These are phyloP conservation scores for Melanargia galathea DNA, from an alignment of 2,888 invertebrate genomes.

Conservation along the genomic window DNA sequence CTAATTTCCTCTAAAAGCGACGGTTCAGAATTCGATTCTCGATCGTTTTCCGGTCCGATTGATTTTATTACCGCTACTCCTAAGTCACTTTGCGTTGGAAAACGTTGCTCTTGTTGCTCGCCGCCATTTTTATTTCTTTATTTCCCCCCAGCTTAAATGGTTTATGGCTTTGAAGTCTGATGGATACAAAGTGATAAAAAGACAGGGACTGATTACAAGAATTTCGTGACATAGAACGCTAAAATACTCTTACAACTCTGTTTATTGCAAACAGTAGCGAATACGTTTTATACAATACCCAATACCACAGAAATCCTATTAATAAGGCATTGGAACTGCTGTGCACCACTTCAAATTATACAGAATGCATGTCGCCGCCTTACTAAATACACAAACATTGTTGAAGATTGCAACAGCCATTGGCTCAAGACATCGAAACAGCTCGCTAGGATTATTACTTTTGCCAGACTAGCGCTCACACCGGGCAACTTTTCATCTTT, in stretches of 20 bases:
- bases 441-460: too few species aligned
- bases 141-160: constrained; percentile 15
- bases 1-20: constrained; percentile 42
- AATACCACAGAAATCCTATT: too few species aligned
- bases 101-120: constrained; percentile 21
- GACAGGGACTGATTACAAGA: not conserved
- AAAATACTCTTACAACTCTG: not conserved
- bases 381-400: too few species aligned
- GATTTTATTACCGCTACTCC: constrained; percentile 43
- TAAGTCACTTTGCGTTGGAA: constrained; percentile 29
- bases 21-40: constrained; percentile 41
- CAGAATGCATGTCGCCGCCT: too few species aligned
- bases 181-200: constrained; percentile 7
- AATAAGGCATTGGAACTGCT: too few species aligned
- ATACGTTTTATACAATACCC: too few species aligned
- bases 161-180: constrained; percentile 18
- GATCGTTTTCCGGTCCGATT: constrained; percentile 44
- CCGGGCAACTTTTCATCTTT: too few species aligned
- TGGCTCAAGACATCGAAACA: too few species aligned
- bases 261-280: not conserved
- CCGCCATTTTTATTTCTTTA: constrained; percentile 20
- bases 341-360: too few species aligned
- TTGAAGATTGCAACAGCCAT: too few species aligned
- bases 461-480: too few species aligned
- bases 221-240: not conserved